These are phyloP conservation scores for Hestina assimilis DNA, from an alignment of 1,140 invertebrate species.

Conservation along the genomic window DNA sequence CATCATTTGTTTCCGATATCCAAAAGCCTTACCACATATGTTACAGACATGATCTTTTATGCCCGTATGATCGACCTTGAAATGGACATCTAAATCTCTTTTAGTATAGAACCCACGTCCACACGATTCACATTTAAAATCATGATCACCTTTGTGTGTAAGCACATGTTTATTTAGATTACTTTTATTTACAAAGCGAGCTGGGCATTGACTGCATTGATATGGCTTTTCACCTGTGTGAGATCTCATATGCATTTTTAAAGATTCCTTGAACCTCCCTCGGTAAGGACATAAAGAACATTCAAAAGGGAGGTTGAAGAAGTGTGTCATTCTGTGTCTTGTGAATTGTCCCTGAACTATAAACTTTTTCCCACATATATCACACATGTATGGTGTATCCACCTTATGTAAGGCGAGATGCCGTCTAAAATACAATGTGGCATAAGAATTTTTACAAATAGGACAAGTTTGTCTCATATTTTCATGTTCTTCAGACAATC, in stretches of 20 bases:
- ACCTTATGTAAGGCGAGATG: conserved; percentile 53
- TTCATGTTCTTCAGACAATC: conserved; percentile 54
- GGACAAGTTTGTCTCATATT: conserved; percentile 51
- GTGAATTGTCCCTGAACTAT: conserved; percentile 47
- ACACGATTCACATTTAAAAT: conserved; percentile 62
- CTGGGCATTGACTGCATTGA: conserved; percentile 70
- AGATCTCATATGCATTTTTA: conserved; percentile 75
- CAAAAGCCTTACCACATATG: conserved; percentile 77
- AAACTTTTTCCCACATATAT: conserved; percentile 70
- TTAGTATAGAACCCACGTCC: conserved; percentile 58
- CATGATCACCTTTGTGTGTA: conserved; percentile 53
- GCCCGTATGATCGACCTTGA: conserved; percentile 74
- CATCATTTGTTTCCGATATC: conserved; percentile 74
- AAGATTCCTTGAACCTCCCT: conserved; percentile 58
- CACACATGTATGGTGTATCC: conserved; percentile 52
- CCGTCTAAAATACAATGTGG: conserved; percentile 46
- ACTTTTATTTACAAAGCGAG: conserved; percentile 73
- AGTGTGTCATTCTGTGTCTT: conserved; percentile 60
- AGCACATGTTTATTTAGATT: conserved; percentile 75
- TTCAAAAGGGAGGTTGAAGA: conserved; percentile 58
- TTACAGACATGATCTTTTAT: conserved; percentile 76
- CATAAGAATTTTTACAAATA: conserved; percentile 49
- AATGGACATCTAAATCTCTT: conserved; percentile 53
- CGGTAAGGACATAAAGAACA: conserved; percentile 64
- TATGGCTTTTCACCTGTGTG: conserved; percentile 78